Base-by-base conservation (phyloP, 2,113 vertebrate genomes). In the Scartelaos histophorus region DNA sequence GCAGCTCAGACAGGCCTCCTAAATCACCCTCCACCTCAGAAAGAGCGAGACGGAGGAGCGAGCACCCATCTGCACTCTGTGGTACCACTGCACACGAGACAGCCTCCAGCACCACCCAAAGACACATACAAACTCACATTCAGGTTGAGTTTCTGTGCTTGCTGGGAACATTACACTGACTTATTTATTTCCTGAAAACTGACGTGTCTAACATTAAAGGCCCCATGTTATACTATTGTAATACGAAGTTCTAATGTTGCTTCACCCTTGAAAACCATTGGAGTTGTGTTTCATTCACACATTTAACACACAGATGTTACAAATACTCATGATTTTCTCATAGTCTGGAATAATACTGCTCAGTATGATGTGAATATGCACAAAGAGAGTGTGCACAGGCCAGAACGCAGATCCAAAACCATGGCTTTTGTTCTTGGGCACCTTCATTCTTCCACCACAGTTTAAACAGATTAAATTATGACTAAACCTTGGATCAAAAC, bases 1-100 rank as follows among this genome's bases (percentile, higher is more conserved):
- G 79, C 71, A 65, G 81, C 69, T 72, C 49, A 85, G 87, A 90
- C 85, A 90, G 84, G 82, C 62, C 81, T 79, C 83, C 66, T 92
- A 86, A 89, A 90, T 90, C 87, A 90, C 88, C 79, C 80, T 85
- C 82, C 81, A 82, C 74, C 82, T 78, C 85, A 81, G 16, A 51
- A 17, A 86, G 86, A 89, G 66, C 83, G 82, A 88, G 88, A 88
- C 82, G 82, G 87, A 88, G 80, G 83, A 82, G 83, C 76, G 64
- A 82, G 79, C 71, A 77, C 5, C 68, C 46, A 71, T 51, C 29
- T 53, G 79, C 69, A 16, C 80, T 71, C 83, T 76, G 68, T 73
- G 16, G 49, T 69, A 70, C 72, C 22, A 2, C 80, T 46, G 66
- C 25, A 19, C 24, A 25, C 16, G 24, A 61, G 24, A 61, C 58